phyloP scores from a whole-genome alignment of 2,797 vertebrate species.

The Gymnothorax javanicus region DNA sequence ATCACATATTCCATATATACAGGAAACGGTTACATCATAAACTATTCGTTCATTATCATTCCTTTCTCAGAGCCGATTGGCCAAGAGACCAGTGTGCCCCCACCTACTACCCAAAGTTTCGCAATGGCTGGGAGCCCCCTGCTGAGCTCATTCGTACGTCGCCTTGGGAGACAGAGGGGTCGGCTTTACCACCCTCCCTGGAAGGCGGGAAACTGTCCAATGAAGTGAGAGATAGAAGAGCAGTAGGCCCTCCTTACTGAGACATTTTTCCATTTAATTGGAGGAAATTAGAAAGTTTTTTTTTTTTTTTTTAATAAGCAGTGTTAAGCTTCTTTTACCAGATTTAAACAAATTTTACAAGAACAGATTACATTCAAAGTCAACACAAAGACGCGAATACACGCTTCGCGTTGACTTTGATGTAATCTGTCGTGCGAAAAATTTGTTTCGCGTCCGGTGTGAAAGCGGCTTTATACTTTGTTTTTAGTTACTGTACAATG shows the following conservation, averaged over 20 bases:
- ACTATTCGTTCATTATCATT: background rate
- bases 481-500: background rate
- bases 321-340: background rate
- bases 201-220: constrained; percentile 56
- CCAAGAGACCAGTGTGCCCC: constrained; percentile 80
- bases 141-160: constrained; percentile 81
- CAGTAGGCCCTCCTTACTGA: background rate
- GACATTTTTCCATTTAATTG: background rate
- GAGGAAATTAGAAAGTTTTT: background rate
- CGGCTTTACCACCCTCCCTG: constrained; percentile 8
- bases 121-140: constrained; percentile 89
- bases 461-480: too few species aligned
- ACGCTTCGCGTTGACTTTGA: too few species aligned
- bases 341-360: too few species aligned
- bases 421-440: too few species aligned
- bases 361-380: too few species aligned
- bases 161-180: constrained; percentile 87
- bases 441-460: too few species aligned
- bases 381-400: too few species aligned
- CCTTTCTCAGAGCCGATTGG: constrained; percentile 85
- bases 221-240: constrained; percentile 49
- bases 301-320: background rate
- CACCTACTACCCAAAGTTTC: constrained; percentile 87
- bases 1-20: too few species aligned
- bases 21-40: background rate